Evolutionary conservation across 2,797 vertebrate species (phyloP).

Genomic region (Ptychadena robeensis): DNA sequence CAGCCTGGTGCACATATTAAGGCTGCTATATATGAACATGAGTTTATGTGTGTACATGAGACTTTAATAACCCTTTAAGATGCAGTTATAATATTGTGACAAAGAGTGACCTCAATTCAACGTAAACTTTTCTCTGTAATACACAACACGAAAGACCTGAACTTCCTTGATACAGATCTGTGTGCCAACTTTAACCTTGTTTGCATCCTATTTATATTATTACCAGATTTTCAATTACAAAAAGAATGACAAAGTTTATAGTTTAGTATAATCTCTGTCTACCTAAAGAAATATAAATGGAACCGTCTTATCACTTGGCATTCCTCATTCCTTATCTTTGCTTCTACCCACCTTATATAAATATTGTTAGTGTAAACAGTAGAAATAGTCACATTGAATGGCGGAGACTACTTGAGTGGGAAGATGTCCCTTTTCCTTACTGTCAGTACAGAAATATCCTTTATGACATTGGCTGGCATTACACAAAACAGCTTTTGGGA

Average conservation of each 20-base stretch:
- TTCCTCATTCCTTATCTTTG: slow-evolving; percentile 12
- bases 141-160: no score
- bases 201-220: not conserved
- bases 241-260: no score
- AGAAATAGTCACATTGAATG: not conserved
- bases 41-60: no score
- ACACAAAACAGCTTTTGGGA: slow-evolving; percentile 28
- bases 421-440: not conserved
- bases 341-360: not conserved
- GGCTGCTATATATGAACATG: no score
- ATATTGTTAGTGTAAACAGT: not conserved
- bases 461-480: slow-evolving; percentile 10
- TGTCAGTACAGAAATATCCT: not conserved
- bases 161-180: not conserved
- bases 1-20: no score
- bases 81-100: no score
- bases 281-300: not conserved
- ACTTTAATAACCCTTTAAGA: no score
- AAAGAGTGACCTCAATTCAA: no score
- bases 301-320: not conserved
- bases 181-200: not conserved
- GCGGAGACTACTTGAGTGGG: not conserved
- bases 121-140: no score
- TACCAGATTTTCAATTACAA: not conserved
- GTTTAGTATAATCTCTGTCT: not conserved